Conservation (phyloP, 2,113 vertebrate species). For the Leucosticte australis region DNA sequence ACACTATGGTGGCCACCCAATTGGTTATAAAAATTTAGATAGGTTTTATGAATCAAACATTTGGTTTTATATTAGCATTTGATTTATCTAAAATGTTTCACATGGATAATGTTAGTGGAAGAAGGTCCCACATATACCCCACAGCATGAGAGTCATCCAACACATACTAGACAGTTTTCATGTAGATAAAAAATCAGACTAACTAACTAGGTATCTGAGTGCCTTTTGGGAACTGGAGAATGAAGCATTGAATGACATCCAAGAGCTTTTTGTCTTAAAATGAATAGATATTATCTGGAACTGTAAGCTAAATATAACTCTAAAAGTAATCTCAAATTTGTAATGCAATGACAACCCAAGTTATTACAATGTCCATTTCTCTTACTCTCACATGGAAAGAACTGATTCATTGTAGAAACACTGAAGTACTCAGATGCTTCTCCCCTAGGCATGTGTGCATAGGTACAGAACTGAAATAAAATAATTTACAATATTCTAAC, state of each 20-base stretch:
- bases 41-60: neutral
- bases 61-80: neutral
- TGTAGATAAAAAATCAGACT: neutral
- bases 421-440: neutral
- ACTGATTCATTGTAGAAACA: neutral
- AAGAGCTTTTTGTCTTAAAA: neutral
- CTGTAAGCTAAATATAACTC: neutral
- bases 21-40: neutral
- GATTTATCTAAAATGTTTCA: neutral
- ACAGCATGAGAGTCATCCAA: neutral
- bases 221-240: neutral
- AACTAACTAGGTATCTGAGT: neutral
- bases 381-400: neutral
- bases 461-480: neutral
- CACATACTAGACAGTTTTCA: neutral
- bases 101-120: neutral
- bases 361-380: neutral
- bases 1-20: fast-evolving
- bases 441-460: neutral
- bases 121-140: neutral
- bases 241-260: neutral
- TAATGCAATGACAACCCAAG: neutral
- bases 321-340: neutral
- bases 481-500: neutral
- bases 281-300: neutral